Conservation (phyloP, 2,113 vertebrate species). For the Sterna hirundo region DNA sequence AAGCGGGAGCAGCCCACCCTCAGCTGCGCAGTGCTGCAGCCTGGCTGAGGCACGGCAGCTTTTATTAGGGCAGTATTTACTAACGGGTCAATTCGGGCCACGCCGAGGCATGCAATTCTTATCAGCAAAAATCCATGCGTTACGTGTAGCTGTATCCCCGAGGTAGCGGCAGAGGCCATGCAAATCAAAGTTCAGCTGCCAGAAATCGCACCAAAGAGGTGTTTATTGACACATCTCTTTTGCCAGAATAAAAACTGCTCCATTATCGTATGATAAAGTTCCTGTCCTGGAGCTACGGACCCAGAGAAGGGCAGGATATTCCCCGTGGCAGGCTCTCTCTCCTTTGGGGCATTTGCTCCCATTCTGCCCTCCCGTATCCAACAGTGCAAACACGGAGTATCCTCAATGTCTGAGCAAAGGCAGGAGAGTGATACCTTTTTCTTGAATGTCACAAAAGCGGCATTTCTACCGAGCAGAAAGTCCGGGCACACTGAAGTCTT, state of each 20-base stretch:
- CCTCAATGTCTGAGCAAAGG: not conserved
- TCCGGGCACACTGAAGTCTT: not conserved
- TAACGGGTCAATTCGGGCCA: not conserved
- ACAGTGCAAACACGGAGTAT: not conserved
- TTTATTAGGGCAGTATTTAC: not conserved
- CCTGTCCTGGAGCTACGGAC: not conserved
- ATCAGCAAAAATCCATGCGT: slow-evolving; percentile 37
- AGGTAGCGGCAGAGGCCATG: not conserved
- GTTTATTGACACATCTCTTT: not conserved
- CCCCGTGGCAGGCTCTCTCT: not conserved
- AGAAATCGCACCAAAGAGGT: slow-evolving; percentile 17
- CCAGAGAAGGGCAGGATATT: not conserved
- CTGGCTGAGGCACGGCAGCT: not conserved
- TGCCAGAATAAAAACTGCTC: not conserved
- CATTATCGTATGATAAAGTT: not conserved
- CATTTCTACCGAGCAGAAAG: not conserved
- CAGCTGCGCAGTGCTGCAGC: not conserved
- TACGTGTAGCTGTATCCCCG: not conserved
- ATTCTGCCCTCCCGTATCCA: not conserved
- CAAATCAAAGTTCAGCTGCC: slow-evolving; percentile 30
- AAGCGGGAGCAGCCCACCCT: not conserved
- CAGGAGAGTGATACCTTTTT: not conserved
- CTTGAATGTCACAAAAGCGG: not conserved
- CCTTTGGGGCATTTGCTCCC: not conserved
- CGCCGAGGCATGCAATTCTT: not conserved